These are phyloP conservation scores for Saguinus midas DNA, from an alignment of 2,113 vertebrate species.

Conservation along the genomic window DNA sequence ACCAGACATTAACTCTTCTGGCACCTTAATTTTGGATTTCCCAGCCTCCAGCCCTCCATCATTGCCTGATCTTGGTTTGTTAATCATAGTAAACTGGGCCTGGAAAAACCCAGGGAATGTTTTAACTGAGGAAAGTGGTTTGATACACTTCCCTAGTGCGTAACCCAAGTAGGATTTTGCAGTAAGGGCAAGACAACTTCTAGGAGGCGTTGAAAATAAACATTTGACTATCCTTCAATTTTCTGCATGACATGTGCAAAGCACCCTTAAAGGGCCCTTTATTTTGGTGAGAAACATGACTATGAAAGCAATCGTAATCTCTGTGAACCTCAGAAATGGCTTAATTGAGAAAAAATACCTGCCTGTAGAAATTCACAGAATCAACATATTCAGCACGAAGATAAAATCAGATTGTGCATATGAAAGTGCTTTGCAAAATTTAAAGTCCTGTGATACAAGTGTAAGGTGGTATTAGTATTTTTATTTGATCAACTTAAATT, in stretches of 20 bases:
- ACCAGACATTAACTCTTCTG: too few species aligned
- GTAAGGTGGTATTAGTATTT: constrained; percentile 76
- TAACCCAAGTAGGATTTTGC: background rate
- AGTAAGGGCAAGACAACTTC: background rate
- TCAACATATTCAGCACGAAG: constrained; percentile 40
- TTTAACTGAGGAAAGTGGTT: background rate
- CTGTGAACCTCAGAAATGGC: constrained; percentile 9
- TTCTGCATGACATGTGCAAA: background rate
- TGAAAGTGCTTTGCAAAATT: constrained; percentile 41
- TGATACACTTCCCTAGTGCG: background rate
- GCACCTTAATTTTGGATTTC: background rate
- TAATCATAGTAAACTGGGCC: background rate
- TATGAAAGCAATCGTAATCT: constrained; percentile 38
- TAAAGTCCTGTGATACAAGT: constrained; percentile 52
- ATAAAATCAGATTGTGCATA: constrained; percentile 39
- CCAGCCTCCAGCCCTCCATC: background rate
- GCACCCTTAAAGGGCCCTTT: background rate
- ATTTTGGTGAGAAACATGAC: constrained; percentile 39
- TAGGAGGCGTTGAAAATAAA: constrained; percentile 12
- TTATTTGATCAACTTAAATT: constrained; percentile 78
- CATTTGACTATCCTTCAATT: constrained; percentile 11
- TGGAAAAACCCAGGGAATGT: background rate
- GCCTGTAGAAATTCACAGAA: constrained; percentile 45
- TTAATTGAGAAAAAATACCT: constrained; percentile 43
- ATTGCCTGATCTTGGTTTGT: background rate